phyloP scores from a whole-genome alignment of 1,140 invertebrate species.

The Leptinotarsa lineolata region DNA sequence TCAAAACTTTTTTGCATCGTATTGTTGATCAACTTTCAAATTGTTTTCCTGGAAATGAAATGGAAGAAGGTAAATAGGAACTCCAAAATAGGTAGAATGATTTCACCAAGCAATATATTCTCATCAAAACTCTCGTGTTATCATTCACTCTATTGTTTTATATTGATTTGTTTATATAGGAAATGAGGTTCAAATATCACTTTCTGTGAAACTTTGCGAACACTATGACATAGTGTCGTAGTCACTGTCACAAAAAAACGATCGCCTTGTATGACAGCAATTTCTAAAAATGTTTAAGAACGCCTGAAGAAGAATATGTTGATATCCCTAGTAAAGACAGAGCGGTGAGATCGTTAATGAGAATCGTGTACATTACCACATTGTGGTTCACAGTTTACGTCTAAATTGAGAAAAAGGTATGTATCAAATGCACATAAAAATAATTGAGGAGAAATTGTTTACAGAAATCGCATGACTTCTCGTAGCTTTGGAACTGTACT shows the following conservation, averaged over 20 bases:
- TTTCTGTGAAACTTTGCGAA: no score
- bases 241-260: not conserved
- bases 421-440: conserved; percentile 17
- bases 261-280: not conserved
- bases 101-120: no score
- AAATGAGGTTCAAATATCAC: no score
- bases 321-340: not conserved
- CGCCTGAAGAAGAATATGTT: conserved; percentile 9
- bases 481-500: not conserved
- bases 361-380: conserved; percentile 16
- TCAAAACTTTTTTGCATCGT: no score
- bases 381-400: conserved; percentile 20
- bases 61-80: no score
- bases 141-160: no score
- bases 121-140: no score
- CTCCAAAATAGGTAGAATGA: no score
- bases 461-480: not conserved
- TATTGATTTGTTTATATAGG: no score
- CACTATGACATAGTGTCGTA: no score
- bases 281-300: not conserved
- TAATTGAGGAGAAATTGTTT: not conserved
- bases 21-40: no score
- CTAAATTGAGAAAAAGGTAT: conserved; percentile 15
- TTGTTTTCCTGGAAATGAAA: no score
- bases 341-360: conserved; percentile 19